Percentiles rank a stretch among this genome's conserved stretches.
phyloP scores from a whole-genome alignment of 1,140 invertebrate species.

The Drosophila yakuba region DNA sequence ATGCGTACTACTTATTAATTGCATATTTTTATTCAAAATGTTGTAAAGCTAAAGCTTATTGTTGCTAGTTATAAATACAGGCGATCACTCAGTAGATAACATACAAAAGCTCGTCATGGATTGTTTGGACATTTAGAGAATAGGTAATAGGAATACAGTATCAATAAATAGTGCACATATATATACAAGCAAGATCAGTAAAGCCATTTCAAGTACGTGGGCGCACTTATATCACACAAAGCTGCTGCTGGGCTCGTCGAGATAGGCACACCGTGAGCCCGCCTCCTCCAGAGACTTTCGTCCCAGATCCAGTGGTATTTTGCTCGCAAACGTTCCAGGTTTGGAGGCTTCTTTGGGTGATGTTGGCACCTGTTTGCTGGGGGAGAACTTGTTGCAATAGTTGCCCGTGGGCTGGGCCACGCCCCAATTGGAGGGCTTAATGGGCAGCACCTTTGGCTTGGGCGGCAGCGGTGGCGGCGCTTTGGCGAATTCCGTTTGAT shows the following conservation, averaged over 20 bases:
- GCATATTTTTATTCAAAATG: conserved; percentile 57
- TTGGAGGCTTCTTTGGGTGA: conserved; percentile 44
- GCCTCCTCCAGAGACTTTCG: conserved; percentile 66
- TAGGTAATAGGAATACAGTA: conserved; percentile 23
- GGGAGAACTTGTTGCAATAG: conserved; percentile 71
- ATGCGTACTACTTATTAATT: background rate
- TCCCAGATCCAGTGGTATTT: conserved; percentile 60
- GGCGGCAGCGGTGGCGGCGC: conserved; percentile 86
- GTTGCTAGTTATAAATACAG: conserved; percentile 63
- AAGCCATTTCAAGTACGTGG: conserved; percentile 17
- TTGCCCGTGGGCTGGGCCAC: conserved; percentile 50
- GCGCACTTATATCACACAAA: conserved; percentile 85
- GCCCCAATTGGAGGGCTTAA: conserved; percentile 87
- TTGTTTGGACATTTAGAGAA: conserved; percentile 21
- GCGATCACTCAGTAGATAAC: conserved; percentile 34
- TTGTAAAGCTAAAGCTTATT: conserved; percentile 38
- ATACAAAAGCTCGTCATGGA: conserved; percentile 56
- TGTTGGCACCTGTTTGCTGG: conserved; percentile 49
- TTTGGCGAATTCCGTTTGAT: conserved; percentile 64
- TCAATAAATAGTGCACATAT: conserved; percentile 64
- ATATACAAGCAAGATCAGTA: conserved; percentile 38
- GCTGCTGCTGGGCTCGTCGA: conserved; percentile 88
- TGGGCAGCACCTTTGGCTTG: conserved; percentile 87
- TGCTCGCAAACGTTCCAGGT: conserved; percentile 40
- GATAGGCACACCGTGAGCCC: conserved; percentile 85